Conservation (phyloP, 2,797 vertebrate species). For the Tapirus indicus region DNA sequence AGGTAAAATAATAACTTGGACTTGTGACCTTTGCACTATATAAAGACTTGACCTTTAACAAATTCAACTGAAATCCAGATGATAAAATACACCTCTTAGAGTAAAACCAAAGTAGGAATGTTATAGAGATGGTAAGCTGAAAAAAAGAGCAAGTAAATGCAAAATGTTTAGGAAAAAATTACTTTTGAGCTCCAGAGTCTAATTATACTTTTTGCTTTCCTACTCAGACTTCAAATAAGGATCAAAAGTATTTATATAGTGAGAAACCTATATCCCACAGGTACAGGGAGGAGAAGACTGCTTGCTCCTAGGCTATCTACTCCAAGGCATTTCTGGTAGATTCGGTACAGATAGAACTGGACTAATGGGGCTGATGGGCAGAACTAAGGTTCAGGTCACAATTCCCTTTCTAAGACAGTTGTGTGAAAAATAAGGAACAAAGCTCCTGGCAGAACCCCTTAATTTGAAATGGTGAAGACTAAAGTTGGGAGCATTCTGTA, state of each 20-base stretch:
- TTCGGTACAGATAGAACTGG: background rate
- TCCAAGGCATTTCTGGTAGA: background rate
- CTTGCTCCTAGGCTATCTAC: background rate
- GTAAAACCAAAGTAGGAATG: conserved; percentile 27
- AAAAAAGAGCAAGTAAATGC: background rate
- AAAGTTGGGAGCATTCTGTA: background rate
- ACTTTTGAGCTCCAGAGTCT: background rate
- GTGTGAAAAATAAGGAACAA: background rate
- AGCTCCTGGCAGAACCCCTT: background rate
- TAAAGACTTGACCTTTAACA: conserved; percentile 51
- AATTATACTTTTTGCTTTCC: conserved; percentile 22
- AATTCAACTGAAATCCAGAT: background rate
- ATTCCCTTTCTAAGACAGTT: background rate
- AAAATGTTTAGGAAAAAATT: background rate
- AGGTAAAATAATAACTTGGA: conserved; percentile 27
- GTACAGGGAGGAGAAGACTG: background rate
- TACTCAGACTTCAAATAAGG: background rate
- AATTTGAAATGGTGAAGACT: background rate
- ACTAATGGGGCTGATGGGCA: too few species aligned
- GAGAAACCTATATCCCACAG: background rate
- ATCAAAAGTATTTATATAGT: background rate
- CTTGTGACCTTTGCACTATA: background rate
- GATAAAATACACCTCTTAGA: conserved; percentile 19
- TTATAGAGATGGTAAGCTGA: background rate
- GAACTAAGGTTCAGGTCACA: background rate